Evolutionary conservation across 2,113 vertebrate species (phyloP), one percentile per base, ranked within the genome.

Genomic region (Uropsilus gracilis): DNA sequence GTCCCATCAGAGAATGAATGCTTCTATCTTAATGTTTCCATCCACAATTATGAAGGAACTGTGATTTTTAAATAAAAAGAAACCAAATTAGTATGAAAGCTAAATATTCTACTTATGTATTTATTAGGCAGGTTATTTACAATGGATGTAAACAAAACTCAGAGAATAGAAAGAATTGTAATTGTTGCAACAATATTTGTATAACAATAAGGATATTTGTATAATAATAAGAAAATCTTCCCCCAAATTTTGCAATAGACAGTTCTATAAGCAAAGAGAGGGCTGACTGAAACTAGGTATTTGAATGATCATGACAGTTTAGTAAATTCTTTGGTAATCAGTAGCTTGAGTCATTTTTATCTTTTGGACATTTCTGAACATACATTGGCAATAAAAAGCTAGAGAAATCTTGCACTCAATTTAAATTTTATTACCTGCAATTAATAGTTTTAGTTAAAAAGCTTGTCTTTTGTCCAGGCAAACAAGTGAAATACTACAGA

Each of bases 1-100:
- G 91, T 90, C 85, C 59, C 89, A 95, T 73, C 68, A 89, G 44
- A 94, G 90, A 92, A 95, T 92, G 85, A 94, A 86, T 59, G 72
- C 50, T 81, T 77, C 82, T 95, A 39, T 92, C 94, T 96, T 88
- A 88, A 87, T 30, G 63, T 53, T 61, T 61, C 94, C 48, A 92
- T 94, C 89, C 93, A 86, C 68, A 81, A 84, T 48, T 71, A 93
- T 96, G 89, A 94, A 50, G 57, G 4, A 90, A 89, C 10, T 30
- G 32, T 8, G 3, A 7, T 16, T 77, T 64, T 94, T 90, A 72
- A 89, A 81, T 63, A 20, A 39, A 85, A 71, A 71, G 6, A 93
- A 94, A 94, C 75, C 69, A 76, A 94, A 72, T 95, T 68, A 77
- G 64, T 34, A 59, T 10, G 48, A 64, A 90, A 85, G 69, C 34